phyloP scores from a whole-genome alignment of 2,888 invertebrate genomes.

The Pyrrhia umbra region DNA sequence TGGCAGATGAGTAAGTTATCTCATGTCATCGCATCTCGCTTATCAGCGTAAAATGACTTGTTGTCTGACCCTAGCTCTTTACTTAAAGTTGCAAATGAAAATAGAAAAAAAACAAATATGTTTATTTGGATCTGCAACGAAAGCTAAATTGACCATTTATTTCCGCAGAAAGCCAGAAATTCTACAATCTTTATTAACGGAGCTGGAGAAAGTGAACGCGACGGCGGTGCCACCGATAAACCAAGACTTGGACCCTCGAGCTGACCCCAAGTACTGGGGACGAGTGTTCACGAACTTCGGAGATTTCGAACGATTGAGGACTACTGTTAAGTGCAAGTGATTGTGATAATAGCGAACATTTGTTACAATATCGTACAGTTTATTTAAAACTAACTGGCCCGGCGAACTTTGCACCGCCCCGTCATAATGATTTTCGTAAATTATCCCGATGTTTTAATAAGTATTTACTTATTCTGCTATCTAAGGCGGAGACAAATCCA shows the following conservation, averaged over 20 bases:
- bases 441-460: too few relatives aligned
- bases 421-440: too few relatives aligned
- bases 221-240: conserved; percentile 94
- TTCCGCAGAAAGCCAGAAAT: conserved; percentile 91
- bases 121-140: conserved; percentile 92
- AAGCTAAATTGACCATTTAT: conserved; percentile 95
- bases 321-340: too few relatives aligned
- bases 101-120: conserved; percentile 93
- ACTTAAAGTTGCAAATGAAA: conserved; percentile 83
- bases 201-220: conserved; percentile 90
- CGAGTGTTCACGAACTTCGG: conserved; percentile 96
- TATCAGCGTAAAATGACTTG: too few relatives aligned
- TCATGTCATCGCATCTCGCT: too few relatives aligned
- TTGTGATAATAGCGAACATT: too few relatives aligned
- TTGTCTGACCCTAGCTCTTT: too few relatives aligned
- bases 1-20: conserved; percentile 87
- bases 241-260: conserved; percentile 92
- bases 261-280: conserved; percentile 94
- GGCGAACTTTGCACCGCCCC: too few relatives aligned
- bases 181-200: conserved; percentile 86
- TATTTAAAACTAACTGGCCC: too few relatives aligned
- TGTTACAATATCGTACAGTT: too few relatives aligned
- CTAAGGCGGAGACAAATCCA: too few relatives aligned
- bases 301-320: conserved; percentile 84
- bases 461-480: too few relatives aligned